Evolutionary conservation across 2,797 vertebrate genomes (phyloP), one percentile per base, ranked within the genome.

Genomic region (Periparus ater): DNA sequence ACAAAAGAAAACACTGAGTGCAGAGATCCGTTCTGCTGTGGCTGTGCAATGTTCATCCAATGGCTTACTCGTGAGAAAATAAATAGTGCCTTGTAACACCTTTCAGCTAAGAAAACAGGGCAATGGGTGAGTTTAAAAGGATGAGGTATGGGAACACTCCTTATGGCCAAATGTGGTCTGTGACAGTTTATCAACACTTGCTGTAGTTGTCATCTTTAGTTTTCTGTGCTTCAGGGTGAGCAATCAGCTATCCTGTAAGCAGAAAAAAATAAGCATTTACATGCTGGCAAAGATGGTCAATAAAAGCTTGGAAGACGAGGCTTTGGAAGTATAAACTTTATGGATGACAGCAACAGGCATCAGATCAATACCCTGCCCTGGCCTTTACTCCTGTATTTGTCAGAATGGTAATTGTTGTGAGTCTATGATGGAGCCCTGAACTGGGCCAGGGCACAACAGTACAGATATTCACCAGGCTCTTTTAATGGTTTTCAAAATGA

Each of bases 221-320:
- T 89, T 95, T 91, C 92, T 67, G 25, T 84, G 57, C 88, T 92
- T 85, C 81, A 47, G 38, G n/a, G 70, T 82, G 75, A 53, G 61
- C 53, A 66, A 91, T 98, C 98, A 98, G 94, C 98, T 98, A 20
- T 98, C 97, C 98, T 98, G 95, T 65, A 96, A 96, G 9, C 66
- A 54, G 85, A 91, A 96, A 53, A 72, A 95, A 92, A 95, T 4
- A 76, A 50, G 44, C 13, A 30, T 57, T 95, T 82, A 93, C 2
- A 19, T 21, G 25, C 89, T 70, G 62, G 66, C 48, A 73, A 67
- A 66, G 16, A 7, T 6, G 11, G 25, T 50, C 48, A 82, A 44
- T 47, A 57, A 87, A 67, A 89, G 22, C 6, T n/a, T n/a, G n/a
- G n/a, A n/a, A n/a, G n/a, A 9, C 0, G 17, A 80, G 16, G n/a